Base-by-base conservation (phyloP, 2,888 invertebrate genomes). In the Nomada ferruginata region DNA sequence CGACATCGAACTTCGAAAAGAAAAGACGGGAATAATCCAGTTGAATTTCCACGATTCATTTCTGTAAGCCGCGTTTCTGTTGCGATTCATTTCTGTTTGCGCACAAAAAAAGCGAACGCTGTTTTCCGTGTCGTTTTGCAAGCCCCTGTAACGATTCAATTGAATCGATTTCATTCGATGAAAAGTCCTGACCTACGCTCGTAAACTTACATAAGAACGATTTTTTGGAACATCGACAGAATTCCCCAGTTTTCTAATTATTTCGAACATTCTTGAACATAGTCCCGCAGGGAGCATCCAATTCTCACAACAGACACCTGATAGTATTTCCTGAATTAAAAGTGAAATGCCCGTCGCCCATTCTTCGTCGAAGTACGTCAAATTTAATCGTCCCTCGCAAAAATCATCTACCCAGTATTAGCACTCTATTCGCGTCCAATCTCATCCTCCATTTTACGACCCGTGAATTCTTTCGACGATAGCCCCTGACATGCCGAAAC, bases 41-140 rank as follows among this genome's bases (percentile, higher is more conserved):
- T 26, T 63, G 76, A 83, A 76, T 70, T 73, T 72, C 42, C 61
- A 23, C 47, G 71, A 74, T 70, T 81, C 60, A 53, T 74, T 81
- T 53, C 64, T 47, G 57, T 20, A 5, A 5, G 47, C 47, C 47
- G 15, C 47, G 47, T 36, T 36, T 36, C 36, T 36, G 36, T 36
- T 36, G 36, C 36, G 36, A 36, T 36, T 36, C 7, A 5, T 36
- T 9, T 36, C 36, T 36, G 36, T 36, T 36, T 36, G 36, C 36
- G 36, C 7, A 5, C 36, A 36, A 36, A 5, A 36, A 5, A 36
- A 36, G 7, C 36, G 36, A 36, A 36, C 36, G 7, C 7, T 36
- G 36, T 36, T 36, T 7, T 20, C 44, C 63, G 7, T 13, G 18
- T 26, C 50, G 23, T 20, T 52, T 53, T 20, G n/a, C n/a, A 29